Evolutionary conservation across 2,113 vertebrate genomes (phyloP), one percentile per base, ranked within the genome.

Genomic region (Tetrax tetrax): DNA sequence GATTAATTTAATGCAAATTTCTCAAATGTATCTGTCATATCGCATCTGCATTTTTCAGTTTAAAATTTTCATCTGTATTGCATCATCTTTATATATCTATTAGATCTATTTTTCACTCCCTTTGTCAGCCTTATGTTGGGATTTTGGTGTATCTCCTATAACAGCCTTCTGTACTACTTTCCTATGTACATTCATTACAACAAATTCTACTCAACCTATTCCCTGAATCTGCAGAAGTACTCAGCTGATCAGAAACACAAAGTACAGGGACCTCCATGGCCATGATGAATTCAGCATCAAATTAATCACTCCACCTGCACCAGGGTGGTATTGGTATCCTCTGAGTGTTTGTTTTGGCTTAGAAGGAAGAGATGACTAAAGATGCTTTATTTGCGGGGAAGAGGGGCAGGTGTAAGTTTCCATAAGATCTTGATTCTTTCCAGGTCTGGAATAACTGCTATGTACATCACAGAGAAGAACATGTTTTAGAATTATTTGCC

Each of bases 41-140:
- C 45, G 57, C 24, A 45, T 61, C 87, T 93, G 35, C 17, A 57
- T 65, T 87, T 82, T 91, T 83, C 35, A 90, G 45, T 35, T 71
- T 72, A 37, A 94, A 79, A 66, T 75, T 96, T 96, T 91, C 89
- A 93, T 41, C 28, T 72, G 22, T 6, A 61, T 95, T 97, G 75
- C 91, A 93, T 94, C 95, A 97, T 33, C 41, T 87, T 69, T 45
- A n/a, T 59, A 9, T 37, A 72, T 51, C 31, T 69, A 37, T 53
- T 71, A 90, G 33, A 45, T 21, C 33, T 72, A 37, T 51, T 90
- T 65, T 92, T 69, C 47, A 83, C 19, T 37, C 7, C 56, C 25
- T 60, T 86, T 93, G 47, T 68, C 56, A 89, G 33, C 4, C 22
- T 74, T 63, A 16, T 43, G 12, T 29, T 60, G 14, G 17, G 25